Evolutionary conservation across 2,888 invertebrate species (phyloP), one percentile per base, ranked within the genome.

Genomic region (Tethea ocularis): DNA sequence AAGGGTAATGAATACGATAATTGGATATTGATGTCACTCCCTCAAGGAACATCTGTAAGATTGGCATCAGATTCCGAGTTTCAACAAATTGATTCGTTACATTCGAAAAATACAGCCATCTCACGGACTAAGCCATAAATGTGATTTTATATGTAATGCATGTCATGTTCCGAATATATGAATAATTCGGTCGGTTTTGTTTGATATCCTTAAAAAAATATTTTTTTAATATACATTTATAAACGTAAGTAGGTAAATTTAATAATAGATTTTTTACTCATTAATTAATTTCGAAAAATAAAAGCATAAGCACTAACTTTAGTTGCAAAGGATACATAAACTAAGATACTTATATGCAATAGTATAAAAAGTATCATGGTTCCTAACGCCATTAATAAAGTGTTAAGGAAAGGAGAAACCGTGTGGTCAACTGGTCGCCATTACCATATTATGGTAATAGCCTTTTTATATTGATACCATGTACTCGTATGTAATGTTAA

Each of bases 11-110:
- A 54, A 33, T 33, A 33, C 33, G 33, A 54, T 54, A 54, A 54
- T 54, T 54, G 54, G 54, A 54, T 54, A 54, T 54, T 36, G 29
- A 22, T 54, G 33, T 54, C 54, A 54, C 33, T 54, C 54, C 54
- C 33, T 33, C 24, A 53, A 54, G 54, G 54, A 54, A 54, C 33
- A 33, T 36, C 29, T 54, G 54, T 20, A 20, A 46, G 46, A 46
- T 46, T 46, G 46, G 46, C 33, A 54, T 54, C 54, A 54, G 33
- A 22, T 54, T 54, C 52, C 52, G 52, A 26, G 46, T 53, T 29
- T 22, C 54, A 36, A 20, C 33, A 54, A 54, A 54, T 54, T 54
- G 54, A 54, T 54, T 54, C 54, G 54, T 54, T 54, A 54, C 20
- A 26, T 26, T 29, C 17, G 29, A n/a, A 53, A 53, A 53, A 53